phyloP scores from a whole-genome alignment of 2,113 vertebrate species.

The Xenopus laevis region DNA sequence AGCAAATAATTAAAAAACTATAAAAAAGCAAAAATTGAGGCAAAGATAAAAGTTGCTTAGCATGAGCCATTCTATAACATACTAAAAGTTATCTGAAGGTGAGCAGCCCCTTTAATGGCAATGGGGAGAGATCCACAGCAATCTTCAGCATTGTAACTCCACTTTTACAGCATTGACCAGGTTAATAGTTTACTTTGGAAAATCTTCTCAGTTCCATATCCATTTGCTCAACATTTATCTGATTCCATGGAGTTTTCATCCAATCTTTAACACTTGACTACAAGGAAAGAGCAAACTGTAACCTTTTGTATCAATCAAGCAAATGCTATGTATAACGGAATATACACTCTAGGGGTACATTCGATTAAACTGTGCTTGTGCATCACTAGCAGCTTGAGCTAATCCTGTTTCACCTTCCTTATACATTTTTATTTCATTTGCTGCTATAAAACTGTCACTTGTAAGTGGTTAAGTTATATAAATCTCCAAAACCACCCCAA shows the following conservation, averaged over 20 bases:
- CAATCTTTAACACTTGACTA: slow-evolving; percentile 79
- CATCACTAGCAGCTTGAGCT: slow-evolving; percentile 8
- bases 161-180: too few relatives aligned
- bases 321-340: slow-evolving; percentile 15
- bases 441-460: too few relatives aligned
- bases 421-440: slow-evolving; percentile 7
- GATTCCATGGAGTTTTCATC: slow-evolving; percentile 79
- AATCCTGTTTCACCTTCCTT: slow-evolving; percentile 19
- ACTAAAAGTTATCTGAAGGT: too few relatives aligned
- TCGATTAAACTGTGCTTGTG: slow-evolving; percentile 8
- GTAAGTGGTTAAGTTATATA: too few relatives aligned
- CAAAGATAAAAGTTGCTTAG: too few relatives aligned
- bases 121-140: too few relatives aligned
- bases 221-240: slow-evolving; percentile 82
- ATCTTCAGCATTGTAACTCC: too few relatives aligned
- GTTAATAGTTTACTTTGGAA: slow-evolving; percentile 62
- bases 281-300: slow-evolving; percentile 44
- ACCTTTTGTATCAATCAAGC: background rate
- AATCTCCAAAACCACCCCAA: too few relatives aligned
- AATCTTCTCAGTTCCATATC: slow-evolving; percentile 77
- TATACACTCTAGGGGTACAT: background rate
- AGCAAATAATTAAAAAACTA: too few relatives aligned
- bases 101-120: too few relatives aligned
- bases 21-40: too few relatives aligned
- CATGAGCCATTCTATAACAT: too few relatives aligned